Base-by-base conservation (phyloP, 2,797 vertebrate species). In the Chaunax sp. region DNA sequence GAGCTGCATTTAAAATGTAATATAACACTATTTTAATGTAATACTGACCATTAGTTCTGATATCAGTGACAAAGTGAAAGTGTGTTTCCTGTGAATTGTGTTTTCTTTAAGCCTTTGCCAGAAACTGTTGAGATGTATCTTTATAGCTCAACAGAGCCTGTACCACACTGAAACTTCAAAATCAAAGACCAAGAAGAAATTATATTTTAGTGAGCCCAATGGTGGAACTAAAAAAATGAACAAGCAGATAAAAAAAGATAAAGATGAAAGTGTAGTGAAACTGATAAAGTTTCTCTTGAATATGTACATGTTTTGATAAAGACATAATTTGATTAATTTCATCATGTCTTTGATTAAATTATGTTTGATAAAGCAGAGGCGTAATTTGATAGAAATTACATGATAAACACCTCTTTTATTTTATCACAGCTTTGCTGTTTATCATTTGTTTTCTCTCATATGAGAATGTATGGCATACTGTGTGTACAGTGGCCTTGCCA, bases 171-270 rank as follows among this genome's bases (percentile, higher is more conserved):
- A n/a, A n/a, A n/a, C 53, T 15, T 80, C 23, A 71, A 73, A 76
- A 54, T 77, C 14, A 71, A 58, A 77, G 18, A 46, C 54, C 58
- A 50, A 62, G 19, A 55, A 77, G 22, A 79, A 37, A 69, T 76
- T 56, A 25, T 46, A 72, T 80, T 71, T 53, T 58, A 75, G 50
- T 38, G 16, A 69, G 43, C 64, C 70, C 52, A 52, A 13, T 30
- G 37, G 46, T 35, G 51, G 19, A 65, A 62, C 8, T 51, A 1
- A 50, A 47, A 75, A 65, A 70, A 57, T 4, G 56, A 54, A 79
- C 37, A 10, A 73, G 43, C 5, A 75, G 61, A 72, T 60, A 2
- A 62, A 47, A 77, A 38, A 6, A 73, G 43, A 49, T 69, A 64
- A 77, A 47, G 54, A 68, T 76, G 14, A 75, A 75, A 78, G 58